phyloP scores from a whole-genome alignment of 1,140 invertebrate species.

The Drosophila paulistorum region DNA sequence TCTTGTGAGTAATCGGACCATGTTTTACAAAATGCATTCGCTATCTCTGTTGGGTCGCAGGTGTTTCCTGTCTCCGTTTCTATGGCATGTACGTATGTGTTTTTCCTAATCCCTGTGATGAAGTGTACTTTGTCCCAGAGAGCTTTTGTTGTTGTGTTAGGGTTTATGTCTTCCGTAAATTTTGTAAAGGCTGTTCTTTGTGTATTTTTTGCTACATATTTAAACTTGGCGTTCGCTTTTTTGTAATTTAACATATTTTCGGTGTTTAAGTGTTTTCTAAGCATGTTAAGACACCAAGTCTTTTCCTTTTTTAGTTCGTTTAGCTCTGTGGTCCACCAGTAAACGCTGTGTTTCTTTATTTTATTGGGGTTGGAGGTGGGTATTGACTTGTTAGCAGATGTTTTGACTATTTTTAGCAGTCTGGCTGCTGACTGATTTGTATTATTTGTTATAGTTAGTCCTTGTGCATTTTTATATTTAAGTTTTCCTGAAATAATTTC shows the following conservation, averaged over 20 bases:
- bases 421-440: background rate
- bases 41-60: background rate
- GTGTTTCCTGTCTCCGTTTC: background rate
- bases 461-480: too few relatives aligned
- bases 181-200: background rate
- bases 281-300: too few relatives aligned
- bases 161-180: constrained; percentile 16
- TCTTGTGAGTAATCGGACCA: constrained; percentile 17
- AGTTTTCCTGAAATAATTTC: background rate
- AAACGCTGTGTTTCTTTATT: background rate
- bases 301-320: constrained; percentile 7
- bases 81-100: constrained; percentile 6
- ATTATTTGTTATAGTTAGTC: background rate
- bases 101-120: background rate
- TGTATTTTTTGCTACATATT: too few relatives aligned
- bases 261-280: too few relatives aligned
- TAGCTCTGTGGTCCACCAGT: constrained; percentile 12
- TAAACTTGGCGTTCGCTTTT: too few relatives aligned
- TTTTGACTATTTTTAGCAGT: too few relatives aligned
- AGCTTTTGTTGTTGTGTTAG: background rate
- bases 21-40: constrained; percentile 6
- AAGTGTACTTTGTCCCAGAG: background rate
- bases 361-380: background rate
- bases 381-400: too few relatives aligned
- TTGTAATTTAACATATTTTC: too few relatives aligned